These are phyloP conservation scores for Amblyteles armatorius DNA, from an alignment of 2,888 invertebrate genomes.

Conservation along the genomic window DNA sequence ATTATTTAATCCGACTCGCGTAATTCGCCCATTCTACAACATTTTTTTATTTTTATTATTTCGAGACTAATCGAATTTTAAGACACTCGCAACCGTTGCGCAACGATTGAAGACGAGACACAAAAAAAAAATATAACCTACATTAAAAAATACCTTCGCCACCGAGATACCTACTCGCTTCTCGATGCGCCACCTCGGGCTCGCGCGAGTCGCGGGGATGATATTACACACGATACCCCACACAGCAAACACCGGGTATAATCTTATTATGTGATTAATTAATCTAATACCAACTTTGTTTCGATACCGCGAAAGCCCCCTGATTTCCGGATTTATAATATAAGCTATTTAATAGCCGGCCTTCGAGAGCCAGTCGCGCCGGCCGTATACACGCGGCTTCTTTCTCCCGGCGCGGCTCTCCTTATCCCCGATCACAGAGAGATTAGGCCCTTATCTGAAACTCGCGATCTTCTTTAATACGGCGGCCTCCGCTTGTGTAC, in stretches of 20 bases:
- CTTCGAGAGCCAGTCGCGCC: slow-evolving; percentile 37
- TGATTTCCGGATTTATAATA: slow-evolving; percentile 60
- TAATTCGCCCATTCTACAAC: too few relatives aligned
- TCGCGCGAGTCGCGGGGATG: background rate
- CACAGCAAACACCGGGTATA: background rate
- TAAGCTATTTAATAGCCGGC: slow-evolving; percentile 51
- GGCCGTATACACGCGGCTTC: slow-evolving; percentile 44
- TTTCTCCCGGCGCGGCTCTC: slow-evolving; percentile 51
- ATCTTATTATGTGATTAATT: slow-evolving; percentile 45
- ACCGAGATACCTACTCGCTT: background rate
- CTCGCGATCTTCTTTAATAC: slow-evolving; percentile 63
- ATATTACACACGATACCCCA: slow-evolving; percentile 7
- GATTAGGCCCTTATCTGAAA: slow-evolving; percentile 64
- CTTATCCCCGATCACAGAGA: slow-evolving; percentile 62
- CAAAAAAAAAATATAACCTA: background rate
- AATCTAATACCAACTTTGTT: slow-evolving; percentile 42
- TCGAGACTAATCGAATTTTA: background rate
- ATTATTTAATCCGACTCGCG: background rate
- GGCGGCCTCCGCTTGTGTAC: slow-evolving; percentile 51
- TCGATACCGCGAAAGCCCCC: slow-evolving; percentile 45
- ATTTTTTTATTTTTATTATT: too few relatives aligned
- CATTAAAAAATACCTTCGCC: background rate
- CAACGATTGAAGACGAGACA: background rate
- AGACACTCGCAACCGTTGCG: background rate
- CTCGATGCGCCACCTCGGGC: background rate